Percentiles rank a stretch among this genome's conserved stretches.
Evolutionary conservation across 2,797 vertebrate species (phyloP).

Genomic region (Phalloptychus januarius): DNA sequence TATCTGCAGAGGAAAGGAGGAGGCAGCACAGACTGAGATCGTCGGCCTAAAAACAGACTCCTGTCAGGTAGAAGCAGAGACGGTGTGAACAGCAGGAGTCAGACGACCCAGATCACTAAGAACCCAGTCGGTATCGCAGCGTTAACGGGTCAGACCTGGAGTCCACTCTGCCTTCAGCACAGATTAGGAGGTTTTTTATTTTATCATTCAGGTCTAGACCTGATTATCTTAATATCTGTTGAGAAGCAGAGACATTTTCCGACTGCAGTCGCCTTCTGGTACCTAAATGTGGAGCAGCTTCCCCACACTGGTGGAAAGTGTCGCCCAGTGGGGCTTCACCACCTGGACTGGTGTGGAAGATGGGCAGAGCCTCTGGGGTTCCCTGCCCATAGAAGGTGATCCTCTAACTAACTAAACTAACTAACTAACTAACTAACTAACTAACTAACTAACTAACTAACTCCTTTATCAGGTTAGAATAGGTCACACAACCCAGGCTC

Average conservation of each 20-base stretch:
- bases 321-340: conserved; percentile 79
- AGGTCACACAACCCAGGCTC: no score
- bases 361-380: conserved; percentile 56
- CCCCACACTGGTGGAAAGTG: conserved; percentile 76
- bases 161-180: not conserved
- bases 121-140: conserved; percentile 9
- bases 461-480: no score
- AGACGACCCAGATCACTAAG: conserved; percentile 25
- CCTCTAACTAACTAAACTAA: conserved; percentile 61
- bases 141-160: conserved; percentile 17
- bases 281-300: conserved; percentile 51
- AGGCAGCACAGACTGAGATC: conserved; percentile 55
- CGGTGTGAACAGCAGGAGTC: conserved; percentile 18
- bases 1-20: conserved; percentile 73
- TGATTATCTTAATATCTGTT: conserved; percentile 61
- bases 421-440: no score
- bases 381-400: conserved; percentile 72
- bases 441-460: conserved; percentile 43
- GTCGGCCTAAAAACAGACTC: conserved; percentile 65
- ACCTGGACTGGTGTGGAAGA: conserved; percentile 63
- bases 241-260: conserved; percentile 61
- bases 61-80: conserved; percentile 59
- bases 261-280: conserved; percentile 30
- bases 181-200: conserved; percentile 2
- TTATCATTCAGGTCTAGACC: conserved; percentile 45